Base-by-base conservation (phyloP, 2,888 invertebrate genomes). In the Nemurella pictetii region DNA sequence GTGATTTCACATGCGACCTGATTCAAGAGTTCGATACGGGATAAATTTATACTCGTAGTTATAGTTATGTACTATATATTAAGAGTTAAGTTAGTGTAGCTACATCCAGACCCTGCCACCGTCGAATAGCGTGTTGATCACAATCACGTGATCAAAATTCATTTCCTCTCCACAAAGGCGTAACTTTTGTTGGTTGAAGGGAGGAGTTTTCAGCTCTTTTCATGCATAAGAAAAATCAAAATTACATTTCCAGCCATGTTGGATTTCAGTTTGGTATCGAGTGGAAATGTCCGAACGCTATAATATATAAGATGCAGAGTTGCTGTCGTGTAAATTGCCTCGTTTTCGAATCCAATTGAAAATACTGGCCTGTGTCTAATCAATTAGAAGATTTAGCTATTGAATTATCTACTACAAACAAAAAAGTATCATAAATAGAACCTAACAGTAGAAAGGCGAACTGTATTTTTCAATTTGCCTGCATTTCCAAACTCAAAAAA, bases 151-250 rank as follows among this genome's bases (percentile, higher is more conserved):
- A 78, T 25, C 77, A 77, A 32, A 32, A 32, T 55, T 55, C 55
- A 80, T 80, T 80, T 32, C 80, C 32, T 80, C 29, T 80, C 32
- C 30, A 9, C 2, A 35, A 26, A 82, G 82, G 82, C 82, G 82
- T 55, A 27, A 82, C 82, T 55, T 72, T 72, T 28, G 82, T 82
- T 72, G 29, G 55, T 25, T 28, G 30, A 26, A 82, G 82, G 82
- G 82, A 82, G 82, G 82, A 82, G 82, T 82, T 27, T 72, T 72
- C 12, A 26, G 72, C 36, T 30, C 25, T 29, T n/a, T 78, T 30
- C 81, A 36, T 20, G 55, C 82, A 78, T 30, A 82, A 82, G 27
- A 26, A 82, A 82, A 82, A 82, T 82, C 82, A 72, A 82, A 82
- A 82, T 72, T 29, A n/a, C 26, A 30, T 35, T 20, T 32, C 3